Evolutionary conservation across 2,797 vertebrate genomes (phyloP).

Genomic region (Paratrypauchen microcephalus): DNA sequence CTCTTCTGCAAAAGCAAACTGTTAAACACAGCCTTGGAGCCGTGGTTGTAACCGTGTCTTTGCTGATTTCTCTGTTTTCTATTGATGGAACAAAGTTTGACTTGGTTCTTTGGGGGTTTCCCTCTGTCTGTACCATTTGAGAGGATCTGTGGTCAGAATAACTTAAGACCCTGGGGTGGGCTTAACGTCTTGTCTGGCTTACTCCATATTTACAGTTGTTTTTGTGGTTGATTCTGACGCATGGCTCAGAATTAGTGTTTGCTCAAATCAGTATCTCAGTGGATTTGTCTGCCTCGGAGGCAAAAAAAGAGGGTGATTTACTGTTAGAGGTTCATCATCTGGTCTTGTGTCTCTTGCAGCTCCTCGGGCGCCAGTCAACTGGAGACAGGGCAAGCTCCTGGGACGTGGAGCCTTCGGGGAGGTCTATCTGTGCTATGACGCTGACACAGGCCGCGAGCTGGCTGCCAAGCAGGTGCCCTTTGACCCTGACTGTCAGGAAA

Average conservation of each 20-base stretch:
- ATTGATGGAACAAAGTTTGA: constrained; percentile 15
- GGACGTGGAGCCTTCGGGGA: constrained; percentile 91
- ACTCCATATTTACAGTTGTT: constrained; percentile 20
- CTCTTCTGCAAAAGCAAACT: constrained; percentile 47
- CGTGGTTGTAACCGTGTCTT: constrained; percentile 35
- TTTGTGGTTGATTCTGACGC: constrained; percentile 30
- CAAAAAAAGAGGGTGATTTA: constrained; percentile 26
- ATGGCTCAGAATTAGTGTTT: constrained; percentile 22
- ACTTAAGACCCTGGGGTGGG: constrained; percentile 36
- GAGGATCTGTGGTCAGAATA: constrained; percentile 44
- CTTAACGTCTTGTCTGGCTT: constrained; percentile 43
- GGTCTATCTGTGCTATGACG: constrained; percentile 93
- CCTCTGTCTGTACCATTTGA: constrained; percentile 22
- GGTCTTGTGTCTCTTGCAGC: constrained; percentile 69
- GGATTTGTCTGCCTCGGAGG: constrained; percentile 15
- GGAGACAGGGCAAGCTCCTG: constrained; percentile 90
- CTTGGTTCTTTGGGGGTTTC: constrained; percentile 31
- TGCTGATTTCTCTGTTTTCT: constrained; percentile 31
- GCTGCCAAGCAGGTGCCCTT: constrained; percentile 94
- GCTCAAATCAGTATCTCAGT: constrained; percentile 37
- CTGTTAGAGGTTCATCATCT: constrained; percentile 50
- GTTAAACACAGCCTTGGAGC: constrained; percentile 34
- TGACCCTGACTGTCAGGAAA: constrained; percentile 89
- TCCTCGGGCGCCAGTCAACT: constrained; percentile 89
- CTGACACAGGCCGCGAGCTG: constrained; percentile 89